Conservation (phyloP, 2,888 invertebrate species). For the Gastracanthus pulcherrimus region DNA sequence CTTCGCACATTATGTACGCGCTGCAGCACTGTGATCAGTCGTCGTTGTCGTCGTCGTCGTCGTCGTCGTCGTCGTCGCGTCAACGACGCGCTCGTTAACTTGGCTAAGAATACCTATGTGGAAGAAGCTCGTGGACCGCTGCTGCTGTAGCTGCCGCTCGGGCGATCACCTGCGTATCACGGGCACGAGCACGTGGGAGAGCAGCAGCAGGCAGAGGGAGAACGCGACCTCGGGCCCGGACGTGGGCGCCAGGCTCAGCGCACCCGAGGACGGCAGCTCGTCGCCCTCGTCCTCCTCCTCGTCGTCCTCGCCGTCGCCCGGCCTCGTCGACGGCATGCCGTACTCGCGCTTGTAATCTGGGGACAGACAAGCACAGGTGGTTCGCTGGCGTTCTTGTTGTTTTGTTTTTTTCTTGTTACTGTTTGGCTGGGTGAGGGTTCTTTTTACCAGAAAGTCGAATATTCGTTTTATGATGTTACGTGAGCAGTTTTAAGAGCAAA, state of each 20-base stretch:
- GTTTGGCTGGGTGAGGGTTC: not conserved
- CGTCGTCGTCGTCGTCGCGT: not conserved
- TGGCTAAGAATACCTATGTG: conserved; percentile 21
- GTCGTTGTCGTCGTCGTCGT: not conserved
- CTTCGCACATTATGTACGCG: not conserved
- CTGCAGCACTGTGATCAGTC: conserved; percentile 51
- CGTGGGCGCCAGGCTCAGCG: conserved; percentile 62
- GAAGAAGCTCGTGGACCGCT: conserved; percentile 5
- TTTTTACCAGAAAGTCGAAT: too few species aligned
- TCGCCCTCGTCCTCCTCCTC: not conserved
- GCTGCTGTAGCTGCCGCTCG: not conserved
- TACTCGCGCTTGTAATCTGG: conserved; percentile 72
- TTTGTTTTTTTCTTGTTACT: not conserved
- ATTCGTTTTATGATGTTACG: too few species aligned
- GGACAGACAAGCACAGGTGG: conserved; percentile 61
- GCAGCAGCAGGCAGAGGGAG: conserved; percentile 66
- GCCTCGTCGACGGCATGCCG: conserved; percentile 69
- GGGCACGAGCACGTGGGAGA: conserved; percentile 65
- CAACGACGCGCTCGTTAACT: not conserved
- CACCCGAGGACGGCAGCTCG: conserved; percentile 59
- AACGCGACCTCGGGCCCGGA: conserved; percentile 63
- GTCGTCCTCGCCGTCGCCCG: conserved; percentile 47
- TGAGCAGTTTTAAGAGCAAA: too few species aligned
- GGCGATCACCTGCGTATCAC: conserved; percentile 70
- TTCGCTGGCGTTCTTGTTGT: not conserved